Evolutionary conservation across 2,888 invertebrate species (phyloP).

Genomic region (Ormyrus labotus): DNA sequence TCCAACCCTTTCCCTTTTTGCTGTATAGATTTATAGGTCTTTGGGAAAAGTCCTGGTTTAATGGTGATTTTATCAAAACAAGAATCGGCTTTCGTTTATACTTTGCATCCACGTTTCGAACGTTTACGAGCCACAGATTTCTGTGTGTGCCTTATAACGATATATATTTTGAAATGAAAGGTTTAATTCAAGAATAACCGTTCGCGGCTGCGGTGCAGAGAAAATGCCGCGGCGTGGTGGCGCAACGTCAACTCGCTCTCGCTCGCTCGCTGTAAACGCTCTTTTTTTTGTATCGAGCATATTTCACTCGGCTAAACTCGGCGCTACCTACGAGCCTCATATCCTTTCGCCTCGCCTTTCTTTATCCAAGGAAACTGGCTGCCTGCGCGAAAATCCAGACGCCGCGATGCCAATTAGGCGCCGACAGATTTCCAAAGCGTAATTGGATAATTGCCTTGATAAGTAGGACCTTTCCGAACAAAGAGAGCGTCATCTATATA

Average conservation of each 20-base stretch:
- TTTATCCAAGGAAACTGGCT: slow-evolving; percentile 17
- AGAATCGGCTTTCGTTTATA: no score
- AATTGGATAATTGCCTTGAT: slow-evolving; percentile 12
- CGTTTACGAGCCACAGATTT: no score
- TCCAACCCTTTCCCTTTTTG: no score
- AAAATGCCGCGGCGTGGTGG: neutral
- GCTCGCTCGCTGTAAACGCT: neutral
- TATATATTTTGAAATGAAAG: no score
- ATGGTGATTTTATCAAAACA: no score
- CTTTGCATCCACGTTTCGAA: no score
- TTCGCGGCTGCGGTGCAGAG: neutral
- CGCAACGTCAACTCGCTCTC: neutral
- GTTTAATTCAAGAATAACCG: no score
- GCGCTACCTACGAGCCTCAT: neutral
- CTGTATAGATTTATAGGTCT: no score
- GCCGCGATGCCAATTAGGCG: neutral
- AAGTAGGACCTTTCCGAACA: neutral
- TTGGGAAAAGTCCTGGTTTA: no score
- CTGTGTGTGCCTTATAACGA: no score
- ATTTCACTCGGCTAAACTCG: neutral
- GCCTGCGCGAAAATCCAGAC: no score
- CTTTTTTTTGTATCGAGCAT: slow-evolving; percentile 22
- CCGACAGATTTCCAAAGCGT: neutral
- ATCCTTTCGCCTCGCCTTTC: slow-evolving; percentile 49
- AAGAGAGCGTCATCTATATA: no score